Base-by-base conservation (phyloP, 2,888 invertebrate genomes). In the Thymelicus lineola region DNA sequence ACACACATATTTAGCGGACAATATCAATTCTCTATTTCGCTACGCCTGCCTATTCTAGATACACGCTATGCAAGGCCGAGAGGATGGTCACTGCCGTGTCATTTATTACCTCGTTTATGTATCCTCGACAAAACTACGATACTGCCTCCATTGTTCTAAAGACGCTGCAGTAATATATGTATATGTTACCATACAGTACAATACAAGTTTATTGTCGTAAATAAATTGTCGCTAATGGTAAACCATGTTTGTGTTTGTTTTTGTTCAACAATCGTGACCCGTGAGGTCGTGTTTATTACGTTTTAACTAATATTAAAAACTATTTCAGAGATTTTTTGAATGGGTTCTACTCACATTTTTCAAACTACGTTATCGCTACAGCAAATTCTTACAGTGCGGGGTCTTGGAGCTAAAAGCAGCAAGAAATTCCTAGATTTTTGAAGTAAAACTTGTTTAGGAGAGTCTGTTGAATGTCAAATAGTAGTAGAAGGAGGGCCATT, bases 41-140 rank as follows among this genome's bases (percentile, higher is more conserved):
- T 17, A 62, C 46, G 45, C 28, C 38, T 53, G 36, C 68, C 55
- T 57, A 55, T 15, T 67, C 67, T 58, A 50, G 46, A 48, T 58
- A 69, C 62, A 50, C 69, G 69, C 58, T 63, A 63, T 63, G 38
- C 58, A 63, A 46, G 57, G 48, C 48, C 63, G 58, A 58, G 46
- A 62, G 20, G 63, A n/a, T 46, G 46, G 61, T 53, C 68, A 57
- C 55, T 48, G 46, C 55, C 15, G 67, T 36, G 38, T 35, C 68
- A 53, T 68, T 68, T 68, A 62, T 68, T 68, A 46, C 68, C 48
- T 36, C 68, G 62, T 68, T 68, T 68, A 62, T 62, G 62, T 62
- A 20, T 45, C 45, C 68, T 59, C 62, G 57, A 57, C 68, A 68
- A 62, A 62, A 68, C 62, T 68, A 68, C 62, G 62, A 57, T n/a